Base-by-base conservation (phyloP, 2,888 invertebrate genomes). In the Apamea sordens region DNA sequence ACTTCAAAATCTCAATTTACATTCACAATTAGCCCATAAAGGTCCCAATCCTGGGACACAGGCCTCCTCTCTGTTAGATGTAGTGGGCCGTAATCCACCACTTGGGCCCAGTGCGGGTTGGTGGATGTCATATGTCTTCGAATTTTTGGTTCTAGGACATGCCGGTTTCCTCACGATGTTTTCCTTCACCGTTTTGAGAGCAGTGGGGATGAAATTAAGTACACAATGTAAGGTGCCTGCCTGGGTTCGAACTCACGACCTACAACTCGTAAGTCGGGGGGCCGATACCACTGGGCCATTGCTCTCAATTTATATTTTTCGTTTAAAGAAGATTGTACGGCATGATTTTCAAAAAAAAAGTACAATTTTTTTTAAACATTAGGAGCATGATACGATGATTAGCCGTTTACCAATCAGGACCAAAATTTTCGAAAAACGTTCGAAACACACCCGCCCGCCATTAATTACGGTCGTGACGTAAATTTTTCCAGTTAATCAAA, bases 401-500 rank as follows among this genome's bases (percentile, higher is more conserved):
- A 86, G 77, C 79, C 56, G 73, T 76, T 84, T 75, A 75, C 81
- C 80, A 87, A 87, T 82, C 80, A 88, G 67, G 77, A 53, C 50
- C 59, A 64, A 85, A 47, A 69, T 61, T 71, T 82, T 77, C 56
- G 56, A 71, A 88, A 85, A 85, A 82, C 67, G 87, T 84, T 82
- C 78, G 81, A 88, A 92, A 90, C 93, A 93, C 91, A 90, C 89
- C 91, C 90, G 87, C 89, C 91, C 90, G 88, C 92, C 93, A 94
- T 95, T 95, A 95, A 95, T 95, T 95, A 95, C 92, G 90, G 90
- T 89, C 92, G 92, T 93, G 93, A 91, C 91, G 91, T 78, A 86
- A 90, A 91, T 94, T 94, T 94, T 94, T 95, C 92, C 91, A 92
- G 93, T 94, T 94, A 94, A 94, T 95, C 94, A 95, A 95, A 95